Conservation (phyloP, 2,888 invertebrate species). For the Sinopyrophorus schimmeli region DNA sequence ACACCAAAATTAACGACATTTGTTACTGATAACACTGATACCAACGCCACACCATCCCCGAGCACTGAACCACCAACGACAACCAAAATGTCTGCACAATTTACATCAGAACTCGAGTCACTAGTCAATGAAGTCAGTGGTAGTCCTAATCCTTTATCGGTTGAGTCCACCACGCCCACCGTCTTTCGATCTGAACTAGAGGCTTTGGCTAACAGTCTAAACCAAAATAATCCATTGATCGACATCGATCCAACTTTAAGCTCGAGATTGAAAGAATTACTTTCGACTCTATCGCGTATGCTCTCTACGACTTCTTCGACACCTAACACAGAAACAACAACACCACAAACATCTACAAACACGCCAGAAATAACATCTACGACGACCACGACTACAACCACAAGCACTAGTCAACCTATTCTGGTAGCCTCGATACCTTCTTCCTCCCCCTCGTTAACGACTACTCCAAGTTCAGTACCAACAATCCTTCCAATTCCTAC, state of each 20-base stretch:
- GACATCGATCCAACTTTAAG: slow-evolving; percentile 3
- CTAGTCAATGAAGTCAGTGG: too few relatives aligned
- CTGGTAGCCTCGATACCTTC: not conserved
- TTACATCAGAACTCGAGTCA: not conserved
- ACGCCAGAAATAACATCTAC: not conserved
- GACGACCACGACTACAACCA: not conserved
- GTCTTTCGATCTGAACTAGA: not conserved
- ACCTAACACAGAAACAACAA: slow-evolving; percentile 5
- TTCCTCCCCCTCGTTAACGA: too few relatives aligned
- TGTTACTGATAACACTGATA: slow-evolving; percentile 21
- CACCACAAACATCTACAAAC: not conserved
- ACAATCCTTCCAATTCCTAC: slow-evolving; percentile 2
- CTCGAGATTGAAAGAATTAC: slow-evolving; percentile 11
- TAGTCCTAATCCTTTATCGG: not conserved
- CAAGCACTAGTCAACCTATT: not conserved
- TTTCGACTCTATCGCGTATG: slow-evolving; percentile 14
- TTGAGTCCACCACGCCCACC: slow-evolving; percentile 10
- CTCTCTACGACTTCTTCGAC: slow-evolving; percentile 27
- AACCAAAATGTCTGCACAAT: slow-evolving; percentile 29
- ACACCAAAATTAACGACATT: slow-evolving; percentile 45
- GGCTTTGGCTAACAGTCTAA: not conserved
- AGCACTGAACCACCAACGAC: slow-evolving; percentile 22
- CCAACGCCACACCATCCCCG: slow-evolving; percentile 14
- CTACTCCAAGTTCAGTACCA: too few relatives aligned
- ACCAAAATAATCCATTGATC: slow-evolving; percentile 4